Conservation (phyloP, 2,888 invertebrate genomes). For the Stratiomys singularior region DNA sequence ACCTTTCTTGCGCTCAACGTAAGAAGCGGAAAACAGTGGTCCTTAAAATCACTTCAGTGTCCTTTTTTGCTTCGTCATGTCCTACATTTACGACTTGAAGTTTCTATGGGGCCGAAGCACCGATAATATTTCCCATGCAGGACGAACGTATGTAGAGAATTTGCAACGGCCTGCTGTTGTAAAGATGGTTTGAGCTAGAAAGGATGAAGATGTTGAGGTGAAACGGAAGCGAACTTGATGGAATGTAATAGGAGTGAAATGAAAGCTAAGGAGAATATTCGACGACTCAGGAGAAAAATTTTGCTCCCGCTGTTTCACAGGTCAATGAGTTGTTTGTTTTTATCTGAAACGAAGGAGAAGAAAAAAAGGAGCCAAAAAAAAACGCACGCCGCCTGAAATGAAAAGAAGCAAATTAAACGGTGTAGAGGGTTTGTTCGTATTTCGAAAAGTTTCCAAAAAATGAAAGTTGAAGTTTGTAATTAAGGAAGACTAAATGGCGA, state of each 20-base stretch:
- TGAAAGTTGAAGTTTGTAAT: too few species aligned
- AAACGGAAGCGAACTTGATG: neutral
- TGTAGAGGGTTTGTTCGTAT: too few species aligned
- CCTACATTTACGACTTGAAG: neutral
- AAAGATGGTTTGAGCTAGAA: neutral
- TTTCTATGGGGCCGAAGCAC: neutral
- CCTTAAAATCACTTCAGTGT: conserved; percentile 36
- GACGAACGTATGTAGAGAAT: neutral
- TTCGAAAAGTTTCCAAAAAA: too few species aligned
- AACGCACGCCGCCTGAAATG: too few species aligned
- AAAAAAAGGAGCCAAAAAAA: neutral
- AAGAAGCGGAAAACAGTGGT: conserved; percentile 28
- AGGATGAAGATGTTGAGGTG: neutral
- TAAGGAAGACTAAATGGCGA: too few species aligned
- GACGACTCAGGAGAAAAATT: neutral
- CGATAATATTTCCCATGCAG: neutral
- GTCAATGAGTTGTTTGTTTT: conserved; percentile 5
- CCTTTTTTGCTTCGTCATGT: conserved; percentile 14
- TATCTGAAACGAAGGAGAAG: neutral
- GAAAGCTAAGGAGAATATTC: neutral
- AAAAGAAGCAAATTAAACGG: too few species aligned
- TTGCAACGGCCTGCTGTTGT: neutral
- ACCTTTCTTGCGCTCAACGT: neutral
- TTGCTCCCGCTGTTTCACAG: neutral
- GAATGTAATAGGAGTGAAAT: neutral